Percentiles rank a stretch among this genome's conserved stretches.
Conservation (phyloP, 2,797 vertebrate genomes). For the Platalea minor region DNA sequence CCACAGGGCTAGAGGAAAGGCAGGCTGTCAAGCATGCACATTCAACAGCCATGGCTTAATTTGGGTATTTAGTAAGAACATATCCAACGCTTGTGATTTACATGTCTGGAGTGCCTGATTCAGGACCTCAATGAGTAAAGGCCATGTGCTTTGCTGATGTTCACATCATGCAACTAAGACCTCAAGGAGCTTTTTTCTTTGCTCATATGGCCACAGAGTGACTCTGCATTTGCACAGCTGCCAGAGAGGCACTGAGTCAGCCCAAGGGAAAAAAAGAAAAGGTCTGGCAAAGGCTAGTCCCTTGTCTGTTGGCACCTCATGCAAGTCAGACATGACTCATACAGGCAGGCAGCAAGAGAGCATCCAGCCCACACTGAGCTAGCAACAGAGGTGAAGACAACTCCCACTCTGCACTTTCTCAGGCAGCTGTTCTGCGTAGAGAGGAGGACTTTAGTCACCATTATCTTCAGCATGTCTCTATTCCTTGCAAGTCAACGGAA, state of each 20-base stretch:
- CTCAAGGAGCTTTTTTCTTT: background rate
- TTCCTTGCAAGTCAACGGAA: background rate
- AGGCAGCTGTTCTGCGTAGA: background rate
- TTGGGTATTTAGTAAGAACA: background rate
- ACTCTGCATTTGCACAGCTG: background rate
- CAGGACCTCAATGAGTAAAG: background rate
- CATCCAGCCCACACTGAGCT: background rate
- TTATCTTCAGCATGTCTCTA: background rate
- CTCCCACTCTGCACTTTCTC: background rate
- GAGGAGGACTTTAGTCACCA: background rate
- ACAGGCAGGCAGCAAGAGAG: background rate
- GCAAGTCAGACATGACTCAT: background rate
- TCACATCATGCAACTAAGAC: background rate
- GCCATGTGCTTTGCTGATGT: background rate
- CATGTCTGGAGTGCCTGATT: background rate
- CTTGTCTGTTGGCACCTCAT: background rate
- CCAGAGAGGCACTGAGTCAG: background rate
- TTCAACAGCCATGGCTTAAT: background rate
- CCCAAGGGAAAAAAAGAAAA: background rate
- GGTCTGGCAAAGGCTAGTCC: background rate
- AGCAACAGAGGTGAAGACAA: background rate
- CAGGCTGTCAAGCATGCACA: background rate
- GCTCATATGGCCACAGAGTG: background rate
- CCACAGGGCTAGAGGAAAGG: background rate
- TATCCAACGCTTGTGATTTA: fast-evolving